Evolutionary conservation across 2,888 invertebrate species (phyloP), one percentile per base, ranked within the genome.

Genomic region (Cryptops parisi): DNA sequence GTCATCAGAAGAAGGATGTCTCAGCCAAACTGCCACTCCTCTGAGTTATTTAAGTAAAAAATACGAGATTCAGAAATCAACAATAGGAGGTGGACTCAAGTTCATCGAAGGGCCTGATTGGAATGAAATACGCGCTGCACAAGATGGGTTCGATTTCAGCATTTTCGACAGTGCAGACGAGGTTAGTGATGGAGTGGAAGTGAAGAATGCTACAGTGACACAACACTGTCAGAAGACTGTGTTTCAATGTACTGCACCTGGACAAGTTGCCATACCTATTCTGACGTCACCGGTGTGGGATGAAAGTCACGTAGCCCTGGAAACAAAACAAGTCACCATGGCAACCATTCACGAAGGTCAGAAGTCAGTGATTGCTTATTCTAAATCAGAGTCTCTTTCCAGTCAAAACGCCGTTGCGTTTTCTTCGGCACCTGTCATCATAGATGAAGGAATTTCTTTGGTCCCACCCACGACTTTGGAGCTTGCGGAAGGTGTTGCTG

Each of bases 181-280:
- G 15, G 33, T 9, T 9, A 33, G 15, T 33, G 33, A 9, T 33
- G 33, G 15, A 9, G 6, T 15, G 6, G 9, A 6, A 9, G 33
- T 33, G 33, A 33, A 33, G 15, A 33, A 15, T 33, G 33, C 15
- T 15, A 9, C 33, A 9, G n/a, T n/a, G n/a, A n/a, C n/a, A n/a
- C n/a, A n/a, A n/a, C n/a, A n/a, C n/a, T n/a, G n/a, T n/a, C 33
- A 6, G 6, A 33, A 33, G 2, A n/a, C 26, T 24, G 47, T 21
- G 5, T 24, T 47, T 2, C 23, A 26, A 21, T 47, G 47, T n/a
- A 24, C 25, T 25, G 19, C 40, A 23, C n/a, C n/a, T n/a, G 43
- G 33, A n/a, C 51, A 51, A 21, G 51, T 51, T 5, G 51, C 43
- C 9, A 43, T 51, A 2, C 51, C 51, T 17, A 23, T 51, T n/a